These are phyloP conservation scores for Capromys pilorides DNA, from an alignment of 2,797 vertebrate genomes.

Conservation along the genomic window DNA sequence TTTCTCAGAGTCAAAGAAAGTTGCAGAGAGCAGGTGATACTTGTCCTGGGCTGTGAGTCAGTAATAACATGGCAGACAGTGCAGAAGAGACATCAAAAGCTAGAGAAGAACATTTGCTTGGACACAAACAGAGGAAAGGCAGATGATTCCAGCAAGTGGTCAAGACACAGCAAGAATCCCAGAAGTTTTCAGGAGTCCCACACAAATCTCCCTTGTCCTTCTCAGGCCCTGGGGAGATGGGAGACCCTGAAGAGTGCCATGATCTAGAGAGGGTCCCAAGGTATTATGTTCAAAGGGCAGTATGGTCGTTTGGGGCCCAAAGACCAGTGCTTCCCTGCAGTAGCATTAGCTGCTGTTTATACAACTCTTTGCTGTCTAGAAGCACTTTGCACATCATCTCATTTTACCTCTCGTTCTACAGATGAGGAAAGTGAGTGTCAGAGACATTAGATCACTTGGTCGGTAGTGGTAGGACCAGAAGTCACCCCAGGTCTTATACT, in stretches of 20 bases:
- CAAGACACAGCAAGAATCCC: not conserved
- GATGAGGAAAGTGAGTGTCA: not conserved
- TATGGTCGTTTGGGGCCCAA: rapidly evolving
- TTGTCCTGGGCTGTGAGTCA: not conserved
- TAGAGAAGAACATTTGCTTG: not conserved
- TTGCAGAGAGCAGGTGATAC: not conserved
- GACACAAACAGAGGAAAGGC: not conserved
- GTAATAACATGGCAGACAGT: not conserved
- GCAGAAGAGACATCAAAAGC: rapidly evolving
- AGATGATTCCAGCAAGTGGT: not conserved
- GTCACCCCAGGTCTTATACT: not conserved
- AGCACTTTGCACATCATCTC: not conserved
- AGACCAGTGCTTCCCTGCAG: not conserved
- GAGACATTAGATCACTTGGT: not conserved
- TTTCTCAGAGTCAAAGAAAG: conserved; percentile 39
- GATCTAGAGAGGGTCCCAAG: not conserved
- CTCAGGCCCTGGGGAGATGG: not conserved
- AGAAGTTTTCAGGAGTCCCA: not conserved
- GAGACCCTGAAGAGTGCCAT: not conserved
- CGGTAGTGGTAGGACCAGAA: not conserved
- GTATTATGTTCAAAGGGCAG: not conserved
- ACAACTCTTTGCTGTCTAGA: not conserved
- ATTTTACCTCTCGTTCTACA: not conserved
- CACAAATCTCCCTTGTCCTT: not conserved
- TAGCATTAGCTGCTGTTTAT: not conserved